These are phyloP conservation scores for Drosophila insularis DNA, from an alignment of 1,140 invertebrate species.

Conservation along the genomic window DNA sequence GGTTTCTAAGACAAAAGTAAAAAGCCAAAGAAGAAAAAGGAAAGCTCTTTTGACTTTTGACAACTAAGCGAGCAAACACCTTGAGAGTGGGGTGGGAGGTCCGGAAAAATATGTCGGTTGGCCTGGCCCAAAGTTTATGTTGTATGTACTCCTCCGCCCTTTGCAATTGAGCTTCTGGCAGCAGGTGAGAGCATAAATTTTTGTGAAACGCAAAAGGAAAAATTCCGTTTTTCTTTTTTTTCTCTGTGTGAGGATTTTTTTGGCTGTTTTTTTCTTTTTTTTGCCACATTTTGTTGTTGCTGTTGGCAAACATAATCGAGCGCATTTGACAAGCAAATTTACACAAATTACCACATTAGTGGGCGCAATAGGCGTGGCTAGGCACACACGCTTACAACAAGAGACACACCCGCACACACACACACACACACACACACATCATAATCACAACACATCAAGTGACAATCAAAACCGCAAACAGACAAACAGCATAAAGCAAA, in stretches of 20 bases:
- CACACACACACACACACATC: slow-evolving; percentile 41
- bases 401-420: slow-evolving; percentile 19
- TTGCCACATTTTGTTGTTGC: neutral
- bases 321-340: slow-evolving; percentile 75
- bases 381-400: neutral
- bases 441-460: slow-evolving; percentile 81
- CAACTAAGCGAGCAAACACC: slow-evolving; percentile 1
- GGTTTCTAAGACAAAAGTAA: slow-evolving; percentile 30
- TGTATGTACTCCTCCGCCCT: neutral
- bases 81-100: neutral
- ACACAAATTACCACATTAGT: slow-evolving; percentile 74
- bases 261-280: neutral
- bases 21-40: neutral
- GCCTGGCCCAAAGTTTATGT: neutral
- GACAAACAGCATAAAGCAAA: slow-evolving; percentile 72
- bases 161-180: slow-evolving; percentile 22
- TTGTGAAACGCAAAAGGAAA: slow-evolving; percentile 10
- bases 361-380: slow-evolving; percentile 28
- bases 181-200: slow-evolving; percentile 62
- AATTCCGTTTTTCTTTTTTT: neutral
- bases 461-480: slow-evolving; percentile 81
- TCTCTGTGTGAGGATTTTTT: neutral
- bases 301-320: slow-evolving; percentile 68
- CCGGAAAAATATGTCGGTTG: neutral
- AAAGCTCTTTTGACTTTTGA: slow-evolving; percentile 2